Evolutionary conservation across 2,797 vertebrate species (phyloP).

Genomic region (Cossypha dichroa): DNA sequence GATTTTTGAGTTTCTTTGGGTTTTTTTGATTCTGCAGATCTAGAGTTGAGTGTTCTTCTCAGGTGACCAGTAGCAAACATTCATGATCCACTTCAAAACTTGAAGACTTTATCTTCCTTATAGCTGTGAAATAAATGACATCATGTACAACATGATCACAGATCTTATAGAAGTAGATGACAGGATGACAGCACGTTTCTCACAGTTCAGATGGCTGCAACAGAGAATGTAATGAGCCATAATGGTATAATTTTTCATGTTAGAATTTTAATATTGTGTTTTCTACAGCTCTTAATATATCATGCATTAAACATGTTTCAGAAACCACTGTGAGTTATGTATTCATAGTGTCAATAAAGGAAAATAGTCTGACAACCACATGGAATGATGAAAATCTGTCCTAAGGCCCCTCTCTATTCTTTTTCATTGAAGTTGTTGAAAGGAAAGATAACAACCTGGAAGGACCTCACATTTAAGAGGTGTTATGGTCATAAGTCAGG

Average conservation of each 20-base stretch:
- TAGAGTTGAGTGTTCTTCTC: conserved; percentile 17
- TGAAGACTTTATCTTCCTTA: conserved; percentile 16
- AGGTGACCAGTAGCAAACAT: conserved; percentile 21
- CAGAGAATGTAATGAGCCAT: conserved; percentile 71
- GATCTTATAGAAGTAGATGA: conserved; percentile 55
- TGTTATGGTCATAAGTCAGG: background rate
- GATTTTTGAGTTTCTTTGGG: background rate
- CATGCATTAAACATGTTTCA: conserved; percentile 69
- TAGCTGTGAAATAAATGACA: conserved; percentile 63
- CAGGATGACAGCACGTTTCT: conserved; percentile 65
- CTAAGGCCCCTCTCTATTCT: background rate
- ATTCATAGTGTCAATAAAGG: conserved; percentile 54
- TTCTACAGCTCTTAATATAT: conserved; percentile 69
- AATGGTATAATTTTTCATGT: conserved; percentile 75
- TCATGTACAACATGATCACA: conserved; percentile 51
- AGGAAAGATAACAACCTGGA: background rate
- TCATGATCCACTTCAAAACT: conserved; percentile 5
- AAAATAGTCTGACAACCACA: conserved; percentile 31
- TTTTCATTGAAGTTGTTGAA: conserved; percentile 16
- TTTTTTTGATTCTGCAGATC: background rate
- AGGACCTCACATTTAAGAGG: background rate
- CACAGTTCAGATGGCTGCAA: conserved; percentile 66
- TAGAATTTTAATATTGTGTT: conserved; percentile 73
- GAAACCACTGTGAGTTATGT: conserved; percentile 42
- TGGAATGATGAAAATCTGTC: conserved; percentile 40